Conservation (phyloP, 1,140 invertebrate species). For the Caligus rogercresseyi region DNA sequence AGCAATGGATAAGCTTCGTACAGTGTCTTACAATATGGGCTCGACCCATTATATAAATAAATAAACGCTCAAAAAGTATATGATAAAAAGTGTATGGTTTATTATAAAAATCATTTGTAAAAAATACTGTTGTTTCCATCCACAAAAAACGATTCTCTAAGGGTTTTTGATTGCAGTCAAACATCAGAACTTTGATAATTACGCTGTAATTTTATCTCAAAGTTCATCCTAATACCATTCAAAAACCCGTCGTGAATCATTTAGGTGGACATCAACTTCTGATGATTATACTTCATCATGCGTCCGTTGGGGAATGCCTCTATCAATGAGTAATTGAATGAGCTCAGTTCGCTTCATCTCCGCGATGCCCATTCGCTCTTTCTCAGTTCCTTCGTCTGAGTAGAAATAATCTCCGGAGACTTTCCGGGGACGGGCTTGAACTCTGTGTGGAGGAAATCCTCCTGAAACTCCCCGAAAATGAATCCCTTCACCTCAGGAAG, state of each 20-base stretch:
- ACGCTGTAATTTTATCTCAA: no score
- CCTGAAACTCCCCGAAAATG: slow-evolving; percentile 13
- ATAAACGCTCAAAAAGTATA: neutral
- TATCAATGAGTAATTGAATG: neutral
- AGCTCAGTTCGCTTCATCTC: slow-evolving; percentile 5
- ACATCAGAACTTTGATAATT: neutral
- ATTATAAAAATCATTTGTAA: neutral
- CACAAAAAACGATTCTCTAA: no score
- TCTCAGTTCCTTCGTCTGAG: neutral
- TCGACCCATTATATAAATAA: neutral
- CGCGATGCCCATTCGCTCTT: slow-evolving; percentile 1
- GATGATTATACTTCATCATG: neutral
- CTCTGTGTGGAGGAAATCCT: neutral
- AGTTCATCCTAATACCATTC: no score
- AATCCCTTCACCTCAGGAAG: slow-evolving; percentile 19
- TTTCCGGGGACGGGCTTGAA: slow-evolving; percentile 10
- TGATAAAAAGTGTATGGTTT: no score
- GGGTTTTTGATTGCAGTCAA: no score
- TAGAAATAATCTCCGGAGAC: slow-evolving; percentile 15
- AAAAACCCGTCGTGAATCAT: no score
- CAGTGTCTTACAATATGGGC: neutral
- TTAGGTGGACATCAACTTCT: no score
- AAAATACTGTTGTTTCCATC: neutral
- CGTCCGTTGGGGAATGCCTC: neutral
- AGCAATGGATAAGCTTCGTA: neutral